Conservation (phyloP, 1,140 invertebrate genomes). For the Frieseomelitta varia region DNA sequence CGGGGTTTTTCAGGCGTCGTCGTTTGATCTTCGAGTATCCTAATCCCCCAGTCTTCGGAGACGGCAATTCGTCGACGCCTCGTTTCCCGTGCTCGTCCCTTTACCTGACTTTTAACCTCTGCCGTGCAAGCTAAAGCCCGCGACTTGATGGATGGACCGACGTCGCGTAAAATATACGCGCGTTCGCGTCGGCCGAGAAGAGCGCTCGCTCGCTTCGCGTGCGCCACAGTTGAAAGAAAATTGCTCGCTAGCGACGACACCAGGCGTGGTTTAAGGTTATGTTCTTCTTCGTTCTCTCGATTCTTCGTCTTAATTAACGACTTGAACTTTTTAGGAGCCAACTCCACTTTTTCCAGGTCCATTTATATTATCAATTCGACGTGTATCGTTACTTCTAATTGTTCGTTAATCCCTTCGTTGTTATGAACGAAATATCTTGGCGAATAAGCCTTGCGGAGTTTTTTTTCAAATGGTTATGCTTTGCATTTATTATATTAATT, state of each 20-base stretch:
- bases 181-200: constrained; percentile 13
- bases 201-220: constrained; percentile 21
- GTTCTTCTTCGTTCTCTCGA: neutral
- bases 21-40: constrained; percentile 46
- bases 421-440: too few species aligned
- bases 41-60: constrained; percentile 23
- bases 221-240: constrained; percentile 33
- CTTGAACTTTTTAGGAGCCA: accelerated
- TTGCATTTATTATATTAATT: too few species aligned
- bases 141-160: constrained; percentile 43
- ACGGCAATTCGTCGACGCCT: constrained; percentile 52
- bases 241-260: constrained; percentile 8
- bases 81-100: constrained; percentile 30
- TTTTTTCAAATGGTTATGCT: too few species aligned
- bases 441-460: too few species aligned
- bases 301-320: neutral
- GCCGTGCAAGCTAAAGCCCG: constrained; percentile 23
- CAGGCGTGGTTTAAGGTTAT: neutral
- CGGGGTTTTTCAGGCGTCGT: neutral
- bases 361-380: too few species aligned
- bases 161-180: constrained; percentile 49
- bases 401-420: too few species aligned
- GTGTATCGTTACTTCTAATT: too few species aligned
- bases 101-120: constrained; percentile 39
- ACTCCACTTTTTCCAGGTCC: neutral